Percentiles rank a stretch among this genome's conserved stretches.
These are phyloP conservation scores for Chaetops frenatus DNA, from an alignment of 2,113 vertebrate species.

Conservation along the genomic window DNA sequence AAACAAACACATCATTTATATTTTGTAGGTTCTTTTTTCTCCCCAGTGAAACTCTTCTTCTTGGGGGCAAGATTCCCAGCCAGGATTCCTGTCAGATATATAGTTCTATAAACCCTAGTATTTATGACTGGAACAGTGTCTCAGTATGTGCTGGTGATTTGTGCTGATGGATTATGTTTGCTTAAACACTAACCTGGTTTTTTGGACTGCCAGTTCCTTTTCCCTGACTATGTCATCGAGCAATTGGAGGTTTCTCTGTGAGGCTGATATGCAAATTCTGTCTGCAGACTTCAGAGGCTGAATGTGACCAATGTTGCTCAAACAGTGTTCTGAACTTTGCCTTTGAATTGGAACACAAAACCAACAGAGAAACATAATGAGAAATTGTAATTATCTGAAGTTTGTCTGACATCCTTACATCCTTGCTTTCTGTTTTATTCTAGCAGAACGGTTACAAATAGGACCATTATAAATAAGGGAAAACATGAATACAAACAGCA, in stretches of 20 bases:
- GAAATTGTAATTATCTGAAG: background rate
- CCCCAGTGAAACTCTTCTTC: background rate
- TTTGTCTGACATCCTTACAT: background rate
- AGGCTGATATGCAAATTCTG: conserved; percentile 45
- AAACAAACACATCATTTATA: background rate
- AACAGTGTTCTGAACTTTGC: conserved; percentile 8
- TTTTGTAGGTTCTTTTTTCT: background rate
- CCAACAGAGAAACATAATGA: background rate
- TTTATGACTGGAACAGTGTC: background rate
- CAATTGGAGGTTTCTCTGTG: conserved; percentile 65
- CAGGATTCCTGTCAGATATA: background rate
- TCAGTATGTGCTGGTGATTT: background rate
- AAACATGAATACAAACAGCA: background rate
- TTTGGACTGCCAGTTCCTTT: conserved; percentile 69
- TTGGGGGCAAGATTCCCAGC: background rate
- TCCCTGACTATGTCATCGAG: conserved; percentile 64
- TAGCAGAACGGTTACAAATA: background rate
- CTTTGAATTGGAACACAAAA: background rate
- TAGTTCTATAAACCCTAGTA: background rate
- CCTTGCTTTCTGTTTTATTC: background rate
- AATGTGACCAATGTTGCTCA: background rate
- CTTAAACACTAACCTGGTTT: conserved; percentile 70
- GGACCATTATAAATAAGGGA: background rate
- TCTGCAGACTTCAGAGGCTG: conserved; percentile 11
- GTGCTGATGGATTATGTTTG: background rate